Conservation (phyloP, 1,140 invertebrate genomes). For the Bombus pascuorum region DNA sequence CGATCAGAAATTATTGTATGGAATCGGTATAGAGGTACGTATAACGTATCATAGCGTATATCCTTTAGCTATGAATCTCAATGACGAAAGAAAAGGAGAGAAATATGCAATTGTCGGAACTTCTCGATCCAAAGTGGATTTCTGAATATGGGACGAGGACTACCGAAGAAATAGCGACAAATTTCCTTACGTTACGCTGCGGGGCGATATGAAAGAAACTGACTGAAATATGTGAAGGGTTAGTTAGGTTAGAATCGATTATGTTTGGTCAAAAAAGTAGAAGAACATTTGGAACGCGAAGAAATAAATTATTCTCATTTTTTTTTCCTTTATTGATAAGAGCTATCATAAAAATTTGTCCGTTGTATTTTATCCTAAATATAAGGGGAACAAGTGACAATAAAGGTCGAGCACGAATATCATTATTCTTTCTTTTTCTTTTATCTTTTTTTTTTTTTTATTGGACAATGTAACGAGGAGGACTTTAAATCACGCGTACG, state of each 20-base stretch:
- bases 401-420: background rate
- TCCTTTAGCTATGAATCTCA: too few relatives aligned
- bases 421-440: background rate
- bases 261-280: background rate
- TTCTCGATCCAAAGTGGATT: background rate
- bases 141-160: background rate
- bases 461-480: background rate
- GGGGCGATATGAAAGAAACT: background rate
- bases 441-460: background rate
- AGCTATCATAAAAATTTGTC: background rate
- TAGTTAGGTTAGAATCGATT: background rate
- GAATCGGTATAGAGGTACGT: too few relatives aligned
- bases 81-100: background rate
- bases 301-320: background rate
- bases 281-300: background rate
- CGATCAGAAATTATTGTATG: slow-evolving; percentile 16
- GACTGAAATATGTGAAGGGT: slow-evolving; percentile 7
- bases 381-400: background rate
- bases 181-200: background rate
- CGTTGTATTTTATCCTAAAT: background rate
- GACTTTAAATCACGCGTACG: background rate
- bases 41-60: too few relatives aligned
- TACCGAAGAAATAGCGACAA: background rate
- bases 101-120: background rate
- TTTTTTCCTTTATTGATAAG: background rate